A percentile compares a stretch with the other conserved stretches of the same genome.
Evolutionary conservation across 2,113 vertebrate species (phyloP).

Genomic region (Enhydra lutris): DNA sequence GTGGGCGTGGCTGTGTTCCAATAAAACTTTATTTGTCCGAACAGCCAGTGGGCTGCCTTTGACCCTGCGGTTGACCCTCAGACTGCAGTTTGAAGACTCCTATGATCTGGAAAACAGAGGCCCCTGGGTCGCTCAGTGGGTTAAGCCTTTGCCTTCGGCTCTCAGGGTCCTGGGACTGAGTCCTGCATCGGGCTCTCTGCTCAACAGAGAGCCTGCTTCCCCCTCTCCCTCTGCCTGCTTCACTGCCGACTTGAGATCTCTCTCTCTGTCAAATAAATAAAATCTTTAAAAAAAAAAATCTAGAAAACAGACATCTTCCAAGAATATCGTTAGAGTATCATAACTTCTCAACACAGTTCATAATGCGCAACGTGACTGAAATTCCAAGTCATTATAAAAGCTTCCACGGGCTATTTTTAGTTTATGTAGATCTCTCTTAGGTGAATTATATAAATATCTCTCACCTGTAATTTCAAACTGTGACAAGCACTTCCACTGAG

Average conservation of each 20-base stretch:
- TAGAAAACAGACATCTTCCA: not conserved
- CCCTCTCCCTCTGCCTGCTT: too few species aligned
- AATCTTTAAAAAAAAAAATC: not conserved
- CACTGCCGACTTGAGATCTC: too few species aligned
- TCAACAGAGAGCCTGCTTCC: too few species aligned
- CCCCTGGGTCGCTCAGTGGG: too few species aligned
- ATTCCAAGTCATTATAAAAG: not conserved
- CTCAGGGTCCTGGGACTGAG: too few species aligned
- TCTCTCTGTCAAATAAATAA: too few species aligned
- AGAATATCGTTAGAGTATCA: not conserved
- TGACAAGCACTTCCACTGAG: constrained; percentile 4
- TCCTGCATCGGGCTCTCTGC: too few species aligned
- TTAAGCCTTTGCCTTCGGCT: too few species aligned
- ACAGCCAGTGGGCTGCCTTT: not conserved
- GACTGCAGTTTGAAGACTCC: not conserved
- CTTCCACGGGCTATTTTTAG: not conserved
- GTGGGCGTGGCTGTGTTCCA: not conserved
- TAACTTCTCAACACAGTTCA: not conserved
- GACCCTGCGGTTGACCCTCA: not conserved
- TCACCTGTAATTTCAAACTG: not conserved
- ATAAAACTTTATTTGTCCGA: constrained; percentile 30
- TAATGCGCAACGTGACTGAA: not conserved
- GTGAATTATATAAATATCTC: not conserved
- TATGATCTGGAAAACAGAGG: not conserved
- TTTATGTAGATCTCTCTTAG: not conserved